Evolutionary conservation across 2,797 vertebrate genomes (phyloP).

Genomic region (Petrocephalus schoutedeni): DNA sequence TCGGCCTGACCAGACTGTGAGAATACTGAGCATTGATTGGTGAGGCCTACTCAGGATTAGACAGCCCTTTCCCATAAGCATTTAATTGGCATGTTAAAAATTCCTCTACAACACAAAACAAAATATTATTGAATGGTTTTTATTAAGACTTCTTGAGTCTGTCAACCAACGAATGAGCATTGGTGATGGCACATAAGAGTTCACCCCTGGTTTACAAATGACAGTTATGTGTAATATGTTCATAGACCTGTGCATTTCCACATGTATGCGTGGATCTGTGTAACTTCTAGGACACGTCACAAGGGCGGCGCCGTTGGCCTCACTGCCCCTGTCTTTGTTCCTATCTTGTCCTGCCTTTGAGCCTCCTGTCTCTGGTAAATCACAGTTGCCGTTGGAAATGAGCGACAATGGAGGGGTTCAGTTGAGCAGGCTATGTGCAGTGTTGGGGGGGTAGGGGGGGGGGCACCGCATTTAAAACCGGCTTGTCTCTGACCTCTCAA

Average conservation of each 20-base stretch:
- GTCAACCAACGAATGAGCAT: background rate
- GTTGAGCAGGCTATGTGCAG: constrained; percentile 9
- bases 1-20: background rate
- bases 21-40: background rate
- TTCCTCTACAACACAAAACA: background rate
- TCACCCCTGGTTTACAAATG: too few relatives aligned
- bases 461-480: background rate
- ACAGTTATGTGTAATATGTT: background rate
- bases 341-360: background rate
- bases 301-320: background rate
- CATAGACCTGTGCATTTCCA: background rate
- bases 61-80: background rate
- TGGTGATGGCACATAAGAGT: background rate
- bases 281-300: background rate
- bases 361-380: background rate
- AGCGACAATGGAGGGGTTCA: background rate
- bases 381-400: background rate
- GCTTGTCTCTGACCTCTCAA: background rate
- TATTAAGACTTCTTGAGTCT: background rate
- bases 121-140: background rate
- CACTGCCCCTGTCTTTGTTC: background rate
- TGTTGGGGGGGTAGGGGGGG: background rate
- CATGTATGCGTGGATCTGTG: background rate
- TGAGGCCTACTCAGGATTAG: background rate
- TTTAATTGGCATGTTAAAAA: background rate